A percentile compares a stretch with the other conserved stretches of the same genome.
Conservation (phyloP, 2,113 vertebrate species). For the Muscicapa adusta region DNA sequence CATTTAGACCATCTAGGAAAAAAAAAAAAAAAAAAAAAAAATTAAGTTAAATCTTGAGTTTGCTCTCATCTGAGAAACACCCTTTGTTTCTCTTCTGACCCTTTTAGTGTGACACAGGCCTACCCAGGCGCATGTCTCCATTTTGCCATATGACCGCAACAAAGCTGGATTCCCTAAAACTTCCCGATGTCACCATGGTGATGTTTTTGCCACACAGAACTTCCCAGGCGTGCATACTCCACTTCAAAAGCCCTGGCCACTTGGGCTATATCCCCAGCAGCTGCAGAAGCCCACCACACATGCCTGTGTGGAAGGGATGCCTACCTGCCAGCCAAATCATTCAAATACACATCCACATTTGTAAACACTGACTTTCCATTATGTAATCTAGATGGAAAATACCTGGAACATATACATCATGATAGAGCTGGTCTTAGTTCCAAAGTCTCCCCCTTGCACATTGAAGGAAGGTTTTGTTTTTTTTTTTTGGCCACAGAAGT, state of each 20-base stretch:
- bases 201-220: background rate
- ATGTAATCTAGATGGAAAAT: background rate
- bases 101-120: background rate
- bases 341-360: background rate
- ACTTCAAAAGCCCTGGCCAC: background rate
- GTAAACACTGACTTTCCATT: background rate
- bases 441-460: background rate
- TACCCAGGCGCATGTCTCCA: background rate
- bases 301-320: background rate
- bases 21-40: too few relatives aligned
- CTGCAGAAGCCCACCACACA: background rate
- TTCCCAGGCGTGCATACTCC: background rate
- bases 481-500: background rate
- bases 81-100: background rate
- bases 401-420: background rate
- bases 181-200: background rate
- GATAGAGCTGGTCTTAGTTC: background rate
- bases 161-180: background rate
- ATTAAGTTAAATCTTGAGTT: background rate
- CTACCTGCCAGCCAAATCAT: background rate
- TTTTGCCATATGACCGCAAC: background rate
- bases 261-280: background rate
- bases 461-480: background rate
- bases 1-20: background rate
- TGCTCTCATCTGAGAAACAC: background rate